Percentiles rank a stretch among this genome's conserved stretches.
phyloP scores from a whole-genome alignment of 2,113 vertebrate species.

The Rhea americana region DNA sequence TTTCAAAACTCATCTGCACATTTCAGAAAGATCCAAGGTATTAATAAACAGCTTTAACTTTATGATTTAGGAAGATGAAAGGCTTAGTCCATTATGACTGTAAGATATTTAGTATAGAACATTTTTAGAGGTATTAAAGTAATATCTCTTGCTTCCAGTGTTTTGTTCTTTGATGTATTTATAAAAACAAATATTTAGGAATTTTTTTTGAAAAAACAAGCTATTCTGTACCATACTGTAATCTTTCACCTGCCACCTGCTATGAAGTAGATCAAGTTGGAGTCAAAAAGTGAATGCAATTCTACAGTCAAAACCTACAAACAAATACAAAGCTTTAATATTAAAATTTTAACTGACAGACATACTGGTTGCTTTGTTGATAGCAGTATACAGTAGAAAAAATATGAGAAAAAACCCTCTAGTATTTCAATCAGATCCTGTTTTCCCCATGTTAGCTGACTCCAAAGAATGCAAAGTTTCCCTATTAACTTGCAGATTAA shows the following conservation, averaged over 20 bases:
- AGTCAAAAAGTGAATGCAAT: background rate
- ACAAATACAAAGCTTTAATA: background rate
- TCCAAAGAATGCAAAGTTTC: background rate
- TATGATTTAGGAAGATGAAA: background rate
- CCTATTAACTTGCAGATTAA: no score
- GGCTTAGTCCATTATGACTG: background rate
- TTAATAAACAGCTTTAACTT: background rate
- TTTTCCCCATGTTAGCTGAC: background rate
- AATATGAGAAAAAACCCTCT: background rate
- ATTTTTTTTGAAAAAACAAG: background rate
- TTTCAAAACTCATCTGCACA: background rate
- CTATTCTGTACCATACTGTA: background rate
- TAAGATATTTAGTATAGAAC: background rate
- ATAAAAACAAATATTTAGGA: background rate
- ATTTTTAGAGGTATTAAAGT: background rate
- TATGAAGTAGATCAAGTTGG: background rate
- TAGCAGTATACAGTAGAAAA: background rate
- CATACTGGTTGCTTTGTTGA: background rate
- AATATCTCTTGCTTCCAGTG: background rate
- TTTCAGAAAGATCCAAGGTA: background rate
- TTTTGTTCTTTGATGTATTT: background rate
- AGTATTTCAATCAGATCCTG: no score
- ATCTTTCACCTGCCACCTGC: background rate
- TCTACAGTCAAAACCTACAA: background rate
- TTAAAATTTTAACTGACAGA: background rate